phyloP scores from a whole-genome alignment of 2,113 vertebrate species.

The Oreochromis aureus region DNA sequence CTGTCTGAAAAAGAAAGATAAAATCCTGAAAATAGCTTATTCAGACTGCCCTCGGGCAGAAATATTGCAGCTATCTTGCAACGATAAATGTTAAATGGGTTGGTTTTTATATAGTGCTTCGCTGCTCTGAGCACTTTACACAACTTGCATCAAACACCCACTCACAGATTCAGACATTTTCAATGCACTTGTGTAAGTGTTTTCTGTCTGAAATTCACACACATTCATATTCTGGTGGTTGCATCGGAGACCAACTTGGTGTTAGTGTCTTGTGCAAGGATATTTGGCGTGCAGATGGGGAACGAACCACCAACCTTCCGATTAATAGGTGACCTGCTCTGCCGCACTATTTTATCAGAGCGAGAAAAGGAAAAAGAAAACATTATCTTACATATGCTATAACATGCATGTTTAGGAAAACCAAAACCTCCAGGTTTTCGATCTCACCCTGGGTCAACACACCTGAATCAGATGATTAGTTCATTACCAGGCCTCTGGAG shows the following conservation, averaged over 20 bases:
- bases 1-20: slow-evolving; percentile 36
- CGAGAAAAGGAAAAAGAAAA: background rate
- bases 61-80: background rate
- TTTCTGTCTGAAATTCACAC: too few species aligned
- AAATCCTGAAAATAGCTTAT: background rate
- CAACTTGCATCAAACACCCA: too few species aligned
- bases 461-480: background rate
- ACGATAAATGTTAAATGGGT: background rate
- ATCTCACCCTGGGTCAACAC: background rate
- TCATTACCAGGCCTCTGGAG: too few species aligned
- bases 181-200: too few species aligned
- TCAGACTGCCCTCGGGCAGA: background rate
- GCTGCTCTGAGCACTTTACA: too few species aligned
- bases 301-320: background rate
- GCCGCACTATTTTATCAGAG: accelerated
- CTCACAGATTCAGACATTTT: too few species aligned
- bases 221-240: too few species aligned
- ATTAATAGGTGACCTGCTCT: background rate
- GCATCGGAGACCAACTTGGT: background rate
- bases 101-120: too few species aligned
- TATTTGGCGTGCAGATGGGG: background rate
- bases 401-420: background rate
- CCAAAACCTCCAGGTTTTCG: background rate
- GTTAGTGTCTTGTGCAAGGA: accelerated
- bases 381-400: background rate